Base-by-base conservation (phyloP, 2,113 vertebrate species). In the Pterocles burchelli region DNA sequence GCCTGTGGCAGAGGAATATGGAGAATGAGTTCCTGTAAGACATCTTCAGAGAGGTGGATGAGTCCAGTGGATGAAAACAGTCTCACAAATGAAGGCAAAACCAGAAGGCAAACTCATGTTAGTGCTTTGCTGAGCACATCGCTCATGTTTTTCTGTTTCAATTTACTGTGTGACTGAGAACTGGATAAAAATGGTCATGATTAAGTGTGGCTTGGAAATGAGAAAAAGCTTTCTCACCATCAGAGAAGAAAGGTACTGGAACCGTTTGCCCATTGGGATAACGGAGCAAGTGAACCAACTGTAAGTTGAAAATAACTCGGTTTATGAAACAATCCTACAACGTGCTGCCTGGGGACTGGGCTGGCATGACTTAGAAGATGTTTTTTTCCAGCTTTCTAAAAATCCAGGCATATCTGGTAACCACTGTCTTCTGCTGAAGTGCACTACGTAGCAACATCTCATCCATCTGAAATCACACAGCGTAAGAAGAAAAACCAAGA, bases 191-290 rank as follows among this genome's bases (percentile, higher is more conserved):
- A 65, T 2, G 29, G 29, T 28, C 24, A 18, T 36, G 59, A 88
- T 73, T 31, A 92, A 93, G 63, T 1, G 14, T 31, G 45, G 51
- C 49, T 62, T 68, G 22, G 72, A 73, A 90, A 88, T 15, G 10
- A 75, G 38, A 55, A 43, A 15, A 65, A 70, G 0, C 8, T 73
- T 93, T 83, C 71, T 76, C 88, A 72, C 67, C 62, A 83, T 41
- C 31, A 79, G 78, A 63, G 48, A 61, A 90, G 79, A 68, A 59
- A 88, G 54, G 83, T 31, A 41, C 79, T 76, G 75, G 58, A 83
- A 72, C 12, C 2, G 3, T 7, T 45, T 76, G n/a, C 24, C 16
- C 0, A 0, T 1, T 5, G 4, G 58, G 72, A 20, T 15, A 82
- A 85, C 5, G 0, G 52, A 72, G 38, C 29, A 75, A 88, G 38